These are phyloP conservation scores for Morpho achilles DNA, from an alignment of 2,888 invertebrate genomes.

Conservation along the genomic window DNA sequence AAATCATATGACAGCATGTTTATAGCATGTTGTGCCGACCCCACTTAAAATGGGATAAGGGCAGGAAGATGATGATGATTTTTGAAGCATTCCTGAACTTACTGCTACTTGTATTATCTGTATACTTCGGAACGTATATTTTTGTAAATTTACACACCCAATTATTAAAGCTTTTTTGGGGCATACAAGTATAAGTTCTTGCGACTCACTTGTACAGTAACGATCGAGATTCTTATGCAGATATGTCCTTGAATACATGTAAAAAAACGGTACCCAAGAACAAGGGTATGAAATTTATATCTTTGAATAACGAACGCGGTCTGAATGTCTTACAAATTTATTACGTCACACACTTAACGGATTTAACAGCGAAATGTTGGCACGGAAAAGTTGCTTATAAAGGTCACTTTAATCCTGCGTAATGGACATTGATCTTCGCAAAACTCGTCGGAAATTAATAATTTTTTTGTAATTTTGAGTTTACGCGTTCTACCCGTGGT, in stretches of 20 bases:
- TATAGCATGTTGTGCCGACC: too few species aligned
- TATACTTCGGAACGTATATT: constrained; percentile 8
- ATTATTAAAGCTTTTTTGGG: constrained; percentile 21
- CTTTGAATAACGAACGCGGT: constrained; percentile 26
- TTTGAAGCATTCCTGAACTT: too few species aligned
- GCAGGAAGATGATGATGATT: too few species aligned
- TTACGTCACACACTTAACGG: constrained; percentile 39
- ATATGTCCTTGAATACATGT: constrained; percentile 26
- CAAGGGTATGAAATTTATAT: constrained; percentile 30
- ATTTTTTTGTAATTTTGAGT: constrained; percentile 40
- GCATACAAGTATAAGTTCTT: constrained; percentile 12
- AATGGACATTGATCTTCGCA: constrained; percentile 40
- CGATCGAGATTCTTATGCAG: constrained; percentile 28
- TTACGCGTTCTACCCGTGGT: constrained; percentile 46
- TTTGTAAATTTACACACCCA: constrained; percentile 19
- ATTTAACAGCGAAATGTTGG: constrained; percentile 36
- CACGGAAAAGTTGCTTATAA: constrained; percentile 44
- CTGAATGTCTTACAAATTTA: constrained; percentile 31
- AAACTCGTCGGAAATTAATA: constrained; percentile 35
- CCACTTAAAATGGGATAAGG: too few species aligned
- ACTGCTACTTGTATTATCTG: constrained; percentile 5
- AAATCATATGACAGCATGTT: too few species aligned
- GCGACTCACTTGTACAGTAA: constrained; percentile 18
- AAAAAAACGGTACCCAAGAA: constrained; percentile 31
- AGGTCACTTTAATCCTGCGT: constrained; percentile 51